phyloP scores from a whole-genome alignment of 2,888 invertebrate genomes.

The Nezara viridula region DNA sequence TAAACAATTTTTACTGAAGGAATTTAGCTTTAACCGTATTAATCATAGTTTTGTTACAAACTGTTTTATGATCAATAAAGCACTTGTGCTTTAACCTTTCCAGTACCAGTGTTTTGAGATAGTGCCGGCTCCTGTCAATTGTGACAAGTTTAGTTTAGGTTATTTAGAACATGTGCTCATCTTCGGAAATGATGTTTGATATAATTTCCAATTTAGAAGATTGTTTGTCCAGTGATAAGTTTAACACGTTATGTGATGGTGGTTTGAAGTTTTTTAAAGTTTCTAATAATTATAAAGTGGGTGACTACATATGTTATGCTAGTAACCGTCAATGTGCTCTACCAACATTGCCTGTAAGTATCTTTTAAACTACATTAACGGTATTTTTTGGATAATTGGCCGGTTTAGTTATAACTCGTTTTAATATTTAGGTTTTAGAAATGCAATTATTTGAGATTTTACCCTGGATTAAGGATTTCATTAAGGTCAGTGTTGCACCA shows the following conservation, averaged over 20 bases:
- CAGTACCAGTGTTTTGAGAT: slow-evolving; percentile 17
- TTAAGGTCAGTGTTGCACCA: slow-evolving; percentile 51
- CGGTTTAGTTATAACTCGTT: slow-evolving; percentile 22
- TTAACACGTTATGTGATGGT: not conserved
- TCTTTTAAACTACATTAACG: not conserved
- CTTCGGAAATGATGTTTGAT: not conserved
- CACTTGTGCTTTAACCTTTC: slow-evolving; percentile 7
- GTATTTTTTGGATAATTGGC: not conserved
- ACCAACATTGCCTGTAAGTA: slow-evolving; percentile 51
- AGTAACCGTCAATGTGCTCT: slow-evolving; percentile 57
- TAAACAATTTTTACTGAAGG: not conserved
- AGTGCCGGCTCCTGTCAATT: slow-evolving; percentile 57
- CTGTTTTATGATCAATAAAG: not conserved
- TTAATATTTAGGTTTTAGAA: slow-evolving; percentile 4
- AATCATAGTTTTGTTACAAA: not conserved
- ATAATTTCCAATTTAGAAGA: slow-evolving; percentile 49
- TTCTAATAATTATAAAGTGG: slow-evolving; percentile 49
- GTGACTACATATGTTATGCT: slow-evolving; percentile 57
- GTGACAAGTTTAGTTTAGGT: slow-evolving; percentile 58
- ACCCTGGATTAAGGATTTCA: slow-evolving; percentile 56
- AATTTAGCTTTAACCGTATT: not conserved
- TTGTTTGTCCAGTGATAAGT: slow-evolving; percentile 21
- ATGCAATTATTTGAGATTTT: slow-evolving; percentile 44
- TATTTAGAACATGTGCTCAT: slow-evolving; percentile 58
- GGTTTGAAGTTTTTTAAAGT: slow-evolving; percentile 48